Percentiles rank a stretch among this genome's conserved stretches.
Conservation (phyloP, 2,797 vertebrate species). For the Leucoraja ocellata region DNA sequence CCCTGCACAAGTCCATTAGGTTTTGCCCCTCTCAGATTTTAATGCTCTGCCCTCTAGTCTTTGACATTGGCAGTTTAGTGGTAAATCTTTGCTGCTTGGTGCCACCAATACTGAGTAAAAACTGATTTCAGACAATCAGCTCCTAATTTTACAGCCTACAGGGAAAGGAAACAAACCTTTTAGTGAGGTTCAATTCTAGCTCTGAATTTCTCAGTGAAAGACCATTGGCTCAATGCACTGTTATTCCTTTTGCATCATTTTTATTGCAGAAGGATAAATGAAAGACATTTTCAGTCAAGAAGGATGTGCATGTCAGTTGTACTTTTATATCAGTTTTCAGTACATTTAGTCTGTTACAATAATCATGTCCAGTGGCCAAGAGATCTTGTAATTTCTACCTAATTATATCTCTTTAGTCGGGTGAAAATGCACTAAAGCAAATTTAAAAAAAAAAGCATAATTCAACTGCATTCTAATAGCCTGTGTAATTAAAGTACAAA, state of each 20-base stretch:
- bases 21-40: too few species aligned
- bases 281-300: background rate
- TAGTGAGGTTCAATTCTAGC: background rate
- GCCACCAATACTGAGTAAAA: background rate
- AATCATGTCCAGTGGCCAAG: background rate
- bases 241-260: background rate
- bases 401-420: slow-evolving; percentile 11
- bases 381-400: background rate
- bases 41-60: too few species aligned
- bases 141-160: background rate
- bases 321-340: background rate
- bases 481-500: background rate
- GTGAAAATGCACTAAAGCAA: background rate
- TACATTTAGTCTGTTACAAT: background rate
- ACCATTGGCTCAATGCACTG: background rate
- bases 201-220: background rate
- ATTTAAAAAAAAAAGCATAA: background rate
- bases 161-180: background rate
- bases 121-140: background rate
- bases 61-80: background rate
- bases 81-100: background rate
- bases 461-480: background rate
- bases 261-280: background rate
- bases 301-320: background rate
- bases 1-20: too few species aligned